Evolutionary conservation across 2,888 invertebrate species (phyloP), one percentile per base, ranked within the genome.

Genomic region (Hydroisotoma schaefferi): DNA sequence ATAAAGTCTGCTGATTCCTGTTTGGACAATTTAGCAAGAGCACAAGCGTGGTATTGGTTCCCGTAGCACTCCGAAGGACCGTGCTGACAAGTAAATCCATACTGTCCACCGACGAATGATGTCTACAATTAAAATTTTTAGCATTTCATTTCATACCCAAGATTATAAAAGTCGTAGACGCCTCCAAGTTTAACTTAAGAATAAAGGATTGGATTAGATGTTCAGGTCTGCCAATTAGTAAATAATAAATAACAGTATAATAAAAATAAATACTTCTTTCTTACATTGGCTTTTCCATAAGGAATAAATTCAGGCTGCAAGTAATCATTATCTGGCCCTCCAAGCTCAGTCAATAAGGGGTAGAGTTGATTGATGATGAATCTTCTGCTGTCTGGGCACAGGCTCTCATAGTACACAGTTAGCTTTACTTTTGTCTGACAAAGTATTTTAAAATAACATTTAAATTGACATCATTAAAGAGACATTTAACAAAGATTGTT

Each of bases 21-120:
- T 22, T 63, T 57, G 10, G 69, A 61, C 25, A 73, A 59, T 28
- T 69, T 61, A 5, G 67, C 57, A 27, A 74, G 48, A 3, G 73
- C 74, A 61, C 75, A 75, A 1, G 73, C 67, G 58, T 74, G 73
- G 33, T 74, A 67, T 63, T 65, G 71, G 61, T 75, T 75, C 37
- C 73, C 74, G 22, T 68, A 66, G 56, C 75, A 75, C 64, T 75
- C 75, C n/a, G 64, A 59, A 12, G 61, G 60, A 8, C 74, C 75
- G 59, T 75, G 74, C 61, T 75, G 75, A 53, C 75, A 75, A 3
- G 49, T 28, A 57, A 74, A 74, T 3, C 38, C 15, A 33, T 52
- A 70, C 2, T 55, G 47, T 20, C 67, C 72, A 37, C 68, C 58
- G 1, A 40, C 57, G 26, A 61, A 51, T 25, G 43, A 18, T 2